These are phyloP conservation scores for Falco peregrinus DNA, from an alignment of 2,797 vertebrate genomes.

Conservation along the genomic window DNA sequence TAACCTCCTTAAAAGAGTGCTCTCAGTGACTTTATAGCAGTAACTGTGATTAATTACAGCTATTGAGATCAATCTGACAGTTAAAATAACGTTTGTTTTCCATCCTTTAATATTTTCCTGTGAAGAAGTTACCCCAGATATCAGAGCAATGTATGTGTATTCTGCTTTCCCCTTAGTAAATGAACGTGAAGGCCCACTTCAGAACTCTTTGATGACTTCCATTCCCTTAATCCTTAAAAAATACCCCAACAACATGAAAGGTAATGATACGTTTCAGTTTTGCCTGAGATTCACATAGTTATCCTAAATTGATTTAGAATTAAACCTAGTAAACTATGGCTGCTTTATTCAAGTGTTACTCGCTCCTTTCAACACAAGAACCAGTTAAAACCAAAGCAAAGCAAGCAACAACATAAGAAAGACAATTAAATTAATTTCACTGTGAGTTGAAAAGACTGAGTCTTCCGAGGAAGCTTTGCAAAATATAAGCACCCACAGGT, in stretches of 20 bases:
- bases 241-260: background rate
- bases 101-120: background rate
- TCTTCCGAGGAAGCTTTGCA: background rate
- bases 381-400: background rate
- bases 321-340: background rate
- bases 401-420: background rate
- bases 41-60: conserved; percentile 50
- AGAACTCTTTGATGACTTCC: background rate
- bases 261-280: background rate
- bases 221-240: background rate
- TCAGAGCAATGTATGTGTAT: background rate
- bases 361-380: background rate
- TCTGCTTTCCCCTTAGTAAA: background rate
- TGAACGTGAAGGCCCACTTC: background rate
- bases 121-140: background rate
- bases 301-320: background rate
- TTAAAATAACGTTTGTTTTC: conserved; percentile 46
- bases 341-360: background rate
- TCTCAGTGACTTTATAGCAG: conserved; percentile 14
- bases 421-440: background rate
- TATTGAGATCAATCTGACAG: conserved; percentile 36
- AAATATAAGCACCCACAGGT: background rate
- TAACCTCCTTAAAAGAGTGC: conserved; percentile 41
- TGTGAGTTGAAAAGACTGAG: background rate
- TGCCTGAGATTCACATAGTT: background rate